Percentiles rank a stretch among this genome's conserved stretches.
These are phyloP conservation scores for Eristalis pertinax DNA, from an alignment of 2,888 invertebrate genomes.

Conservation along the genomic window DNA sequence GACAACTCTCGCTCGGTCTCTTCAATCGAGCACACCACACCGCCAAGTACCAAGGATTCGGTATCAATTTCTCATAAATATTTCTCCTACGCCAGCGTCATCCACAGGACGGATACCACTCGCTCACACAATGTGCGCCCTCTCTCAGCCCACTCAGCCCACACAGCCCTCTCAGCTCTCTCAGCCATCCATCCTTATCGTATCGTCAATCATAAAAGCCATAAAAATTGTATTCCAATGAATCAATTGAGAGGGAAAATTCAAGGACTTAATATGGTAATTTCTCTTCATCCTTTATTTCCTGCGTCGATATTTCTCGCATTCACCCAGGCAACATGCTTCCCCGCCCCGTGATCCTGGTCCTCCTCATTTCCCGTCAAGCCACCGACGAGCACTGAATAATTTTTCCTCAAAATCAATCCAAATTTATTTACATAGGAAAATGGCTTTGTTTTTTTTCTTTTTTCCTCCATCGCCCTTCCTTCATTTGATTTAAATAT, in stretches of 20 bases:
- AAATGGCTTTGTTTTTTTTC: conserved; percentile 59
- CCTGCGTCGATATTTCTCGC: conserved; percentile 24
- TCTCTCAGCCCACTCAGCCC: too few relatives aligned
- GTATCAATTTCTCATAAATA: conserved; percentile 67
- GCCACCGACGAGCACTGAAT: conserved; percentile 3
- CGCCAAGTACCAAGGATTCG: conserved; percentile 34
- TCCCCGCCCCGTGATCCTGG: not conserved
- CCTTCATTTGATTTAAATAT: conserved; percentile 66
- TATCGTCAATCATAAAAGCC: conserved; percentile 70
- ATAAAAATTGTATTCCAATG: conserved; percentile 71
- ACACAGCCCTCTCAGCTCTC: too few relatives aligned
- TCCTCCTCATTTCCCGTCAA: not conserved
- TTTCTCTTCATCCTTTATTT: conserved; percentile 53
- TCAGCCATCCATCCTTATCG: conserved; percentile 55
- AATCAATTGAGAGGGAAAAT: conserved; percentile 67
- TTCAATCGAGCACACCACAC: not conserved
- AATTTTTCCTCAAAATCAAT: conserved; percentile 65
- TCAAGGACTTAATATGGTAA: conserved; percentile 72
- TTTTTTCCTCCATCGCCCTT: conserved; percentile 7
- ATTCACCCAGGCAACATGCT: not conserved
- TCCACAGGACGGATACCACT: conserved; percentile 19
- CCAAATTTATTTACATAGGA: conserved; percentile 62
- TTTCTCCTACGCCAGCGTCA: conserved; percentile 28
- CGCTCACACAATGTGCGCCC: conserved; percentile 40
- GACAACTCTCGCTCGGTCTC: conserved; percentile 3